A percentile compares a stretch with the other conserved stretches of the same genome.
These are phyloP conservation scores for Nycteola revayana DNA, from an alignment of 2,888 invertebrate genomes.

Conservation along the genomic window DNA sequence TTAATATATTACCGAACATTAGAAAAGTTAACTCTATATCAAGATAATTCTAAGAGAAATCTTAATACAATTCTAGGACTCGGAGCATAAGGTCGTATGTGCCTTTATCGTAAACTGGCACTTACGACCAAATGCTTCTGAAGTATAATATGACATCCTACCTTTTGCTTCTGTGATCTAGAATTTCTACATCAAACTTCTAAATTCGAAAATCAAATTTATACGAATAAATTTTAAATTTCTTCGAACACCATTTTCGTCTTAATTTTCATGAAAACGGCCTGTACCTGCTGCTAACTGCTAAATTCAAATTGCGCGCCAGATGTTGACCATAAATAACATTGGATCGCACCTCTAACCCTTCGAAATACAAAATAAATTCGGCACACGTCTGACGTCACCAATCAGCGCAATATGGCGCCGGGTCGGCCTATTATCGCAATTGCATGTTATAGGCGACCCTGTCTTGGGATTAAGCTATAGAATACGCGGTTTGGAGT, in stretches of 20 bases:
- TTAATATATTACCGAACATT: too few species aligned
- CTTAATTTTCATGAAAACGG: conserved; percentile 22
- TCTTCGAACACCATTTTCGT: conserved; percentile 20
- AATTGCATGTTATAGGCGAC: conserved; percentile 60
- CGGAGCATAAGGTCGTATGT: too few species aligned
- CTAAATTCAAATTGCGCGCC: conserved; percentile 44
- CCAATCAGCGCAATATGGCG: conserved; percentile 77
- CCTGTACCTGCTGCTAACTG: conserved; percentile 34
- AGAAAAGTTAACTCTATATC: too few species aligned
- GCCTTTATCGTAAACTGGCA: too few species aligned
- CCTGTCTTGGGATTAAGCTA: conserved; percentile 50
- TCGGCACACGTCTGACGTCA: conserved; percentile 54
- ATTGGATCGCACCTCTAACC: conserved; percentile 66
- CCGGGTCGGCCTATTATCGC: conserved; percentile 68
- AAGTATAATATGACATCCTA: too few species aligned
- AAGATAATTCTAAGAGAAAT: too few species aligned
- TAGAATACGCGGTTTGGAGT: conserved; percentile 19
- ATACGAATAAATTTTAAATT: too few species aligned
- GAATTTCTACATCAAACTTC: too few species aligned
- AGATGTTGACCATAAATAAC: conserved; percentile 65
- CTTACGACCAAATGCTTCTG: too few species aligned
- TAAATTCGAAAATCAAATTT: too few species aligned
- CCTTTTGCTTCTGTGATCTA: too few species aligned
- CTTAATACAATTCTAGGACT: too few species aligned
- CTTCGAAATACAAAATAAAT: conserved; percentile 77